Evolutionary conservation across 1,140 invertebrate genomes (phyloP).

Genomic region (Danaus melanippus): DNA sequence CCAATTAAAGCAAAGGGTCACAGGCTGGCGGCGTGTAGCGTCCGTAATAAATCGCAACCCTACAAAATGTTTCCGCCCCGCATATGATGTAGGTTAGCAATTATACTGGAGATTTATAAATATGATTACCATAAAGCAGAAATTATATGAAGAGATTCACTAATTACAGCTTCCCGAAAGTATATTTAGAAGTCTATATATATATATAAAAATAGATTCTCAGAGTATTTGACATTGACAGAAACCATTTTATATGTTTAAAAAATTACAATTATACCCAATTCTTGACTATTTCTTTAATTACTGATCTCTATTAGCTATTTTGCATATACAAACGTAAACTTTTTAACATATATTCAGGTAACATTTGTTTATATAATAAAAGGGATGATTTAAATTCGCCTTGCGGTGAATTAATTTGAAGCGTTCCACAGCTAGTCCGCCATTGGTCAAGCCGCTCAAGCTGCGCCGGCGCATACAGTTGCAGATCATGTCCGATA

Average conservation of each 20-base stretch:
- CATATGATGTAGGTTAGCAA: slow-evolving; percentile 25
- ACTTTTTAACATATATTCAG: no score
- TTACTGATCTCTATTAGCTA: no score
- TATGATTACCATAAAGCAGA: slow-evolving; percentile 25
- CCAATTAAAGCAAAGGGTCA: slow-evolving; percentile 63
- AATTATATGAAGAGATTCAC: no score
- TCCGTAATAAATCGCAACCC: slow-evolving; percentile 69
- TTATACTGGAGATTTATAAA: slow-evolving; percentile 31
- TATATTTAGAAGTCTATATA: no score
- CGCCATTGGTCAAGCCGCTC: slow-evolving; percentile 41
- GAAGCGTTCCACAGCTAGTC: slow-evolving; percentile 20
- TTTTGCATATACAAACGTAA: no score
- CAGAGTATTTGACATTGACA: no score
- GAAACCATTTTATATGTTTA: no score
- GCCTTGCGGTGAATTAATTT: slow-evolving; percentile 46
- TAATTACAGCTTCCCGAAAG: no score
- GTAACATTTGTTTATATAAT: no score
- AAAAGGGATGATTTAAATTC: slow-evolving; percentile 26
- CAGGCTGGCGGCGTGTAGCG: slow-evolving; percentile 39
- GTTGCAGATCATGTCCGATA: slow-evolving; percentile 61
- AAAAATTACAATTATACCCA: no score
- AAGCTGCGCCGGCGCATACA: slow-evolving; percentile 50
- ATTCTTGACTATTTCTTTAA: no score
- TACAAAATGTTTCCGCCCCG: slow-evolving; percentile 58
- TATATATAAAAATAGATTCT: no score